These are phyloP conservation scores for Meloe dianella DNA, from an alignment of 2,888 invertebrate species.

Conservation along the genomic window DNA sequence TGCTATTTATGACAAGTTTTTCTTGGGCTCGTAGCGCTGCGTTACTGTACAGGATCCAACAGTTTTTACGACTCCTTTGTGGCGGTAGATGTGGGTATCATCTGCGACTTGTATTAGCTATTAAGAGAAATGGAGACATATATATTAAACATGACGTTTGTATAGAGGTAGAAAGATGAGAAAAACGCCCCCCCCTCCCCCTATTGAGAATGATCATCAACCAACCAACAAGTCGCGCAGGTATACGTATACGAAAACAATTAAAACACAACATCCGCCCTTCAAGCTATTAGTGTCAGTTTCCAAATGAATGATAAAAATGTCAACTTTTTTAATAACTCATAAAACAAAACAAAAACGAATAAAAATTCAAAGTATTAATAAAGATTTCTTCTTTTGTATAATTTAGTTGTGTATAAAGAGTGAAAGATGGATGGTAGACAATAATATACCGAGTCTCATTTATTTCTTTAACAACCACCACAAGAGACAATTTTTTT, in stretches of 20 bases:
- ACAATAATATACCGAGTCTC: conserved; percentile 15
- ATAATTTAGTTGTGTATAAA: background rate
- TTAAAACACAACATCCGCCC: conserved; percentile 31
- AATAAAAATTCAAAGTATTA: background rate
- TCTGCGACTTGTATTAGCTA: too few species aligned
- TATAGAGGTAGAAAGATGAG: too few species aligned
- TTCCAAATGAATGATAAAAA: conserved; percentile 15
- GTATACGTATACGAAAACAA: conserved; percentile 22
- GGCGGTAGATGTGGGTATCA: too few species aligned
- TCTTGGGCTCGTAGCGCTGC: too few species aligned
- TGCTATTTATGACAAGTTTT: too few species aligned
- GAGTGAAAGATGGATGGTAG: background rate
- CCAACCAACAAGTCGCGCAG: background rate
- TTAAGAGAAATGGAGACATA: too few species aligned
- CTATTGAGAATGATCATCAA: background rate
- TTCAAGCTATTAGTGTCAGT: conserved; percentile 27
- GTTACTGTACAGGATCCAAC: too few species aligned
- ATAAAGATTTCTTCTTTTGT: background rate
- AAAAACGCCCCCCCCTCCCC: too few species aligned
- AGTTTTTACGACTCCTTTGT: too few species aligned
- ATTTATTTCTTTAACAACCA: background rate
- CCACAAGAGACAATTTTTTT: background rate
- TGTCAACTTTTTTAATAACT: conserved; percentile 17
- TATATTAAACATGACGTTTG: too few species aligned
- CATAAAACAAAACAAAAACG: too few species aligned